phyloP scores from a whole-genome alignment of 2,888 invertebrate genomes.

The Gisinianus flammeolus region DNA sequence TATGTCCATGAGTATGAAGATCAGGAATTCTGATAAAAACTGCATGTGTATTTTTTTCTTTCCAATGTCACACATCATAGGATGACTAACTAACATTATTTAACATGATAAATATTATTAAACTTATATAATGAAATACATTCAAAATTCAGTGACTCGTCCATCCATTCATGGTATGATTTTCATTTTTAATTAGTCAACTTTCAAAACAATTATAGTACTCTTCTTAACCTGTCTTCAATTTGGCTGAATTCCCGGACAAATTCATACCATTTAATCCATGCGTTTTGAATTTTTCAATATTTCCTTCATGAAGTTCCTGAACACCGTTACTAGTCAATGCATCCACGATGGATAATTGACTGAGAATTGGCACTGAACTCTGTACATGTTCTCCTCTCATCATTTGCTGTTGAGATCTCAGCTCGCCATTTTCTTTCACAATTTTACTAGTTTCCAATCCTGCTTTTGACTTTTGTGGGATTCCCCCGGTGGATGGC shows the following conservation, averaged over 20 bases:
- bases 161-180: neutral
- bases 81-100: too few relatives aligned
- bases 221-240: conserved; percentile 45
- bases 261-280: neutral
- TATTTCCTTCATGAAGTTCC: neutral
- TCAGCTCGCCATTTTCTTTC: neutral
- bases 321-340: neutral
- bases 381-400: too few relatives aligned
- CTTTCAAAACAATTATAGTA: neutral
- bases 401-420: neutral
- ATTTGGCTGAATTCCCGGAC: conserved; percentile 22
- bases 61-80: too few relatives aligned
- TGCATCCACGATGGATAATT: neutral
- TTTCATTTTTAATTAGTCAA: neutral
- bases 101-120: too few relatives aligned
- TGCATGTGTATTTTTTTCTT: too few relatives aligned
- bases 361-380: neutral
- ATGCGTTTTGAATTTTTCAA: conserved; percentile 4
- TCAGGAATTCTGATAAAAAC: too few relatives aligned
- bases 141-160: neutral
- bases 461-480: neutral
- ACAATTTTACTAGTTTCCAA: neutral
- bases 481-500: neutral
- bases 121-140: too few relatives aligned
- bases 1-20: too few relatives aligned